Evolutionary conservation across 2,113 vertebrate genomes (phyloP).

Genomic region (Prunella himalayana): DNA sequence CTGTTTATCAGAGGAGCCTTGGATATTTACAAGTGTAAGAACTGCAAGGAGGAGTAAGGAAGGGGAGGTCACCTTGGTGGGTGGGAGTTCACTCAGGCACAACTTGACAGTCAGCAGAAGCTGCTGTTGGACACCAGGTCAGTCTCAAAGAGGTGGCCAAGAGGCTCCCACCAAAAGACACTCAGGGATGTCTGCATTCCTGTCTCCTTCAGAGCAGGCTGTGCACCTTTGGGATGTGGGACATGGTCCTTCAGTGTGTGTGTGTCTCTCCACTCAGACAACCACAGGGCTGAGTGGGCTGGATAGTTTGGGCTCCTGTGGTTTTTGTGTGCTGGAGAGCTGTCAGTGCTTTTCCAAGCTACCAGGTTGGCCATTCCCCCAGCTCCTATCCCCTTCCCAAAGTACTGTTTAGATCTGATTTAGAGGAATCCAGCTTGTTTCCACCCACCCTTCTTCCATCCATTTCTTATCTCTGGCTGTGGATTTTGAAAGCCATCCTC

Average conservation of each 20-base stretch:
- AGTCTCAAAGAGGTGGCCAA: background rate
- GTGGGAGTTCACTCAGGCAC: background rate
- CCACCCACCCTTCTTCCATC: background rate
- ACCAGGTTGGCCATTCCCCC: background rate
- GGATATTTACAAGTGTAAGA: slow-evolving; percentile 31
- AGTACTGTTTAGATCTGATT: background rate
- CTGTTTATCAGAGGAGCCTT: slow-evolving; percentile 35
- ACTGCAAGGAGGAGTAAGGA: background rate
- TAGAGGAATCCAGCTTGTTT: background rate
- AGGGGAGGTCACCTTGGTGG: background rate
- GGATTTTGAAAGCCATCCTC: background rate
- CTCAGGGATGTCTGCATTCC: background rate
- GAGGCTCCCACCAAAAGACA: background rate
- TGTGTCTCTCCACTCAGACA: background rate
- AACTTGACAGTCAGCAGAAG: background rate
- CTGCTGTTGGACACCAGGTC: background rate
- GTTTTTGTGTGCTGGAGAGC: background rate
- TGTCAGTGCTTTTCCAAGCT: background rate
- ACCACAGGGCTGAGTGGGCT: background rate
- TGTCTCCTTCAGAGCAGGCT: background rate
- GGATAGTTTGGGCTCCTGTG: background rate
- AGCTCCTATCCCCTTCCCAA: background rate
- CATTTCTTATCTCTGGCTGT: background rate
- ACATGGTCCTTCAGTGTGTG: background rate
- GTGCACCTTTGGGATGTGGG: background rate